Evolutionary conservation across 2,888 invertebrate species (phyloP).

Genomic region (Trichopoda pennipes): DNA sequence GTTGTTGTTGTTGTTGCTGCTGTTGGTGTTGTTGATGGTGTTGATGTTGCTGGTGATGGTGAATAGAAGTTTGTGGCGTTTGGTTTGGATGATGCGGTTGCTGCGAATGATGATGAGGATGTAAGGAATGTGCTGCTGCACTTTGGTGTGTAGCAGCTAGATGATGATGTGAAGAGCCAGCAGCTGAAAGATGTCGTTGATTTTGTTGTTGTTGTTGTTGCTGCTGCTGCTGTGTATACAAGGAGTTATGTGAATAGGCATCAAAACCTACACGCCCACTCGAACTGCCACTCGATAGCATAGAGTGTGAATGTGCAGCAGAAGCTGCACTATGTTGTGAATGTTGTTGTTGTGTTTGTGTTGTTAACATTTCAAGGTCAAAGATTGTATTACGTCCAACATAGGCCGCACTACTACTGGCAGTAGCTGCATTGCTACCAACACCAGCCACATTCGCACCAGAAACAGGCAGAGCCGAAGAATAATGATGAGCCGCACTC

Average conservation of each 20-base stretch:
- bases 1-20: constrained; percentile 72
- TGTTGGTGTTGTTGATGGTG: constrained; percentile 72
- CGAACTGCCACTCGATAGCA: constrained; percentile 38
- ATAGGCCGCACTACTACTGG: constrained; percentile 37
- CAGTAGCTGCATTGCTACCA: constrained; percentile 28
- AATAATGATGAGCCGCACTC: constrained; percentile 49
- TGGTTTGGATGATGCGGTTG: constrained; percentile 71
- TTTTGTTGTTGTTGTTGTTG: no score
- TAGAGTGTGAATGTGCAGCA: constrained; percentile 50
- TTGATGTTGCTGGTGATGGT: constrained; percentile 70
- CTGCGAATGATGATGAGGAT: constrained; percentile 69
- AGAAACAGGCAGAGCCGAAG: constrained; percentile 29
- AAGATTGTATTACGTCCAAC: constrained; percentile 56
- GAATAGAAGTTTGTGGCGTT: constrained; percentile 59
- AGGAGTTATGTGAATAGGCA: constrained; percentile 62
- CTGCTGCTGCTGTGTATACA: no score
- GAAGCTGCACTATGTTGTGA: constrained; percentile 44
- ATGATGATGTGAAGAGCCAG: constrained; percentile 53
- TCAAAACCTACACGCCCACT: constrained; percentile 51
- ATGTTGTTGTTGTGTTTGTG: constrained; percentile 53
- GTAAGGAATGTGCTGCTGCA: constrained; percentile 68
- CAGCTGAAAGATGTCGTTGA: constrained; percentile 62
- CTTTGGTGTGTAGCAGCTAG: constrained; percentile 61
- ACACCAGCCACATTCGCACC: constrained; percentile 10
- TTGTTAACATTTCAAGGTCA: constrained; percentile 67